Conservation (phyloP, 2,113 vertebrate species). For the Ia io region DNA sequence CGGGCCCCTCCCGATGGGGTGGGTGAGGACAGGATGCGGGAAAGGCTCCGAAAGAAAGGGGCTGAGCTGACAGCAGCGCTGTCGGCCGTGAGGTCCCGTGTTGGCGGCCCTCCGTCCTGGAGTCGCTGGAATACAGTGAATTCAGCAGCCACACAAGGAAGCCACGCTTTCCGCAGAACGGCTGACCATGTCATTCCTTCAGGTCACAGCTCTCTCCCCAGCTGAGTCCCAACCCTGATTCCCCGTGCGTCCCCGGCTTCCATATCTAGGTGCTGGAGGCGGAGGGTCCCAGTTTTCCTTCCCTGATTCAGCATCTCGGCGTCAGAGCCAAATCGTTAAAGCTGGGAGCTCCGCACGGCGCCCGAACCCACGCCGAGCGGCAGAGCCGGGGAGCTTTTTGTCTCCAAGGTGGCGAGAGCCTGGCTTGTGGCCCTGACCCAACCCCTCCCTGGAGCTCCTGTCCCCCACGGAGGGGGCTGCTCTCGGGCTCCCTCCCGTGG, state of each 20-base stretch:
- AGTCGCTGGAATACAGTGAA: no score
- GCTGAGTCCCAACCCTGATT: background rate
- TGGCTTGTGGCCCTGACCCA: background rate
- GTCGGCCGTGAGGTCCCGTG: no score
- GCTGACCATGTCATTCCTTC: fast-evolving
- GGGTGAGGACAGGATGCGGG: background rate
- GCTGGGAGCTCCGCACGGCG: background rate
- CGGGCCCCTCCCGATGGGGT: background rate
- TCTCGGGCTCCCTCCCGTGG: slow-evolving; percentile 77
- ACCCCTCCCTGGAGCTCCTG: background rate
- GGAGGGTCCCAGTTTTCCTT: background rate
- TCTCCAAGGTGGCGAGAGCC: background rate
- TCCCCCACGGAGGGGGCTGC: background rate
- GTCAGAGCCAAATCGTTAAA: background rate
- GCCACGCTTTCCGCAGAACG: background rate
- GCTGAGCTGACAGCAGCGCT: no score
- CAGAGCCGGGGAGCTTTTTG: background rate
- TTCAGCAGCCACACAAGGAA: background rate
- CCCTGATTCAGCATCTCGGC: background rate
- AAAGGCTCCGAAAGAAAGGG: background rate
- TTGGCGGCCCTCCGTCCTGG: no score
- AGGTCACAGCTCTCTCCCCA: background rate
- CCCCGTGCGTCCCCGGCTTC: background rate
- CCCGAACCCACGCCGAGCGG: fast-evolving
- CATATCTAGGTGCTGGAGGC: background rate